Conservation (phyloP, 2,888 invertebrate genomes). For the Apamea monoglypha region DNA sequence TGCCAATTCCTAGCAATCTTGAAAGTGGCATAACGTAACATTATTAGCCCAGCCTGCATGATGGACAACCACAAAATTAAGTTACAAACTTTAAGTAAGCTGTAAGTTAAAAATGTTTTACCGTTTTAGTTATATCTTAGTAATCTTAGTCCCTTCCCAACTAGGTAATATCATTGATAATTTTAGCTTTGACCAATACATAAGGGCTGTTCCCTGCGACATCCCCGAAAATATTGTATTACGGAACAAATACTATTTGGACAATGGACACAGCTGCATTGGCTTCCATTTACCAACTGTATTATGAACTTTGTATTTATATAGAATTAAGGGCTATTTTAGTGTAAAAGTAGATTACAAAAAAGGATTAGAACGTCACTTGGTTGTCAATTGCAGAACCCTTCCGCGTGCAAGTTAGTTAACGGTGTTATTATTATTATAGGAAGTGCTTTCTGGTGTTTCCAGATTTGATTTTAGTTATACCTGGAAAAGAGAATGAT, state of each 20-base stretch:
- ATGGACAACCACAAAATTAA: no score
- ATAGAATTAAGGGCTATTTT: not conserved
- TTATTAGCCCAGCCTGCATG: not conserved
- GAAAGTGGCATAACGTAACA: not conserved
- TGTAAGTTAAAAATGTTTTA: not conserved
- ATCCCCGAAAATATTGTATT: conserved; percentile 37
- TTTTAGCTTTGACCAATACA: not conserved
- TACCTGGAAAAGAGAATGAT: no score
- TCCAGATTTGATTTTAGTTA: no score
- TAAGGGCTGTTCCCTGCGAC: conserved; percentile 3
- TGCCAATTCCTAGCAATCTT: not conserved
- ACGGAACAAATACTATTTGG: conserved; percentile 42
- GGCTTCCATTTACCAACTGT: not conserved
- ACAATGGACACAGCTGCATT: conserved; percentile 49
- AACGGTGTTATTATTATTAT: conserved; percentile 25
- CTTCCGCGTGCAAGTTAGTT: conserved; percentile 60
- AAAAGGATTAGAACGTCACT: conserved; percentile 53
- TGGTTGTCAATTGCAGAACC: conserved; percentile 68
- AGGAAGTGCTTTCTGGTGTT: not conserved
- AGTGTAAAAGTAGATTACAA: not conserved
- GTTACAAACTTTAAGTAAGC: not conserved
- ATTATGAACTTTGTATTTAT: not conserved
- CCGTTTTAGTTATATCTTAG: not conserved
- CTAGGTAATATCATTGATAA: not conserved
- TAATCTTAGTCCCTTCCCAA: no score